These are phyloP conservation scores for Myotis planiceps DNA, from an alignment of 2,797 vertebrate species.

Conservation along the genomic window DNA sequence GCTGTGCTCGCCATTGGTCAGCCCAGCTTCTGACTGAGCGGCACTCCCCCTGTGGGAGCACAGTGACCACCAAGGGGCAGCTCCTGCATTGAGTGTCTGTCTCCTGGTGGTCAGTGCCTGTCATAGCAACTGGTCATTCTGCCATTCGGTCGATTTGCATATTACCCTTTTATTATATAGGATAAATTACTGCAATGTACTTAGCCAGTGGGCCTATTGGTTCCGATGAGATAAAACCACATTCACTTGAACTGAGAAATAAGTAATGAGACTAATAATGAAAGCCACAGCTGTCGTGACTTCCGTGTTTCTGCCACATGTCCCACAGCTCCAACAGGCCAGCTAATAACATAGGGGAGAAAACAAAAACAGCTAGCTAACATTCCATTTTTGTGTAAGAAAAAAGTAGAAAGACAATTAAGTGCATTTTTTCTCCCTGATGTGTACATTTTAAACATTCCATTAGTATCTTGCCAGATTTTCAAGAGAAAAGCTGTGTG, in stretches of 20 bases:
- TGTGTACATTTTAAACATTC: constrained; percentile 71
- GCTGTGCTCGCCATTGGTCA: too few species aligned
- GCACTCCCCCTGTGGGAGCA: too few species aligned
- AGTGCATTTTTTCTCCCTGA: constrained; percentile 42
- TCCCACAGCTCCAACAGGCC: neutral
- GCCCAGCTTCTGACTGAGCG: too few species aligned
- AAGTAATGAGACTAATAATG: constrained; percentile 35
- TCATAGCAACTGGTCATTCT: too few species aligned
- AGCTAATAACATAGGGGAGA: constrained; percentile 48
- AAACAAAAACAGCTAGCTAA: constrained; percentile 72
- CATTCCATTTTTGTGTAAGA: constrained; percentile 60
- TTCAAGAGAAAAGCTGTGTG: constrained; percentile 76
- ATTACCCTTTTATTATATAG: too few species aligned
- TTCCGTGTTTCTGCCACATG: constrained; percentile 61
- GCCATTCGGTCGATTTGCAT: too few species aligned
- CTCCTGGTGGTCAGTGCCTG: too few species aligned
- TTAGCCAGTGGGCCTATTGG: neutral
- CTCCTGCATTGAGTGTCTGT: too few species aligned
- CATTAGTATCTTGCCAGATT: constrained; percentile 77
- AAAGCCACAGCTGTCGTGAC: constrained; percentile 45
- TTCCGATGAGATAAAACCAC: constrained; percentile 32
- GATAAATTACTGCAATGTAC: neutral
- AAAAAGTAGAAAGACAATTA: constrained; percentile 74
- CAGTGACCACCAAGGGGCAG: too few species aligned
- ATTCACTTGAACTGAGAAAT: constrained; percentile 25